A percentile compares a stretch with the other conserved stretches of the same genome.
Conservation (phyloP, 2,797 vertebrate species). For the Psittacula echo region DNA sequence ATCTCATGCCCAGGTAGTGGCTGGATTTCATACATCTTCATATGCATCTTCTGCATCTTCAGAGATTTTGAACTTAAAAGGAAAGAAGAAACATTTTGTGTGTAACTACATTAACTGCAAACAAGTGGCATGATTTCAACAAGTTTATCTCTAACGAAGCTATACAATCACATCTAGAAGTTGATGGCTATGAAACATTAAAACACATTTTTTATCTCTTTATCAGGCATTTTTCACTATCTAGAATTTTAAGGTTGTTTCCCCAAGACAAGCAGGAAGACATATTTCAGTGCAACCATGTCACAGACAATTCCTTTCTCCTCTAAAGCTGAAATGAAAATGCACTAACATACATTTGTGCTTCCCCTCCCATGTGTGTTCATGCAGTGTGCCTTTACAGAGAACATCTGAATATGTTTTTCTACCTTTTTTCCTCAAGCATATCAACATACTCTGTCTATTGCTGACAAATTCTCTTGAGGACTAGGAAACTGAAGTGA, state of each 20-base stretch:
- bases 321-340: background rate
- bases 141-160: background rate
- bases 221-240: background rate
- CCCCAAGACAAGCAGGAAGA: background rate
- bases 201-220: background rate
- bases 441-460: background rate
- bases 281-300: background rate
- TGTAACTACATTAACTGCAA: background rate
- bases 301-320: background rate
- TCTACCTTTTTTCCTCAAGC: background rate
- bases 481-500: background rate
- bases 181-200: background rate
- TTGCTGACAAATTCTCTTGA: background rate
- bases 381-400: background rate
- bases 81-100: background rate
- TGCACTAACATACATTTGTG: background rate
- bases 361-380: background rate
- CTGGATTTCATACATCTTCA: constrained; percentile 9
- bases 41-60: background rate
- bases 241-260: background rate
- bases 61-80: constrained; percentile 45
- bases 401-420: background rate
- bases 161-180: background rate
- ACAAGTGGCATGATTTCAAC: background rate
- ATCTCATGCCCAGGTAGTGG: background rate